phyloP scores from a whole-genome alignment of 2,888 invertebrate species.

The Lasioglossum lativentre region DNA sequence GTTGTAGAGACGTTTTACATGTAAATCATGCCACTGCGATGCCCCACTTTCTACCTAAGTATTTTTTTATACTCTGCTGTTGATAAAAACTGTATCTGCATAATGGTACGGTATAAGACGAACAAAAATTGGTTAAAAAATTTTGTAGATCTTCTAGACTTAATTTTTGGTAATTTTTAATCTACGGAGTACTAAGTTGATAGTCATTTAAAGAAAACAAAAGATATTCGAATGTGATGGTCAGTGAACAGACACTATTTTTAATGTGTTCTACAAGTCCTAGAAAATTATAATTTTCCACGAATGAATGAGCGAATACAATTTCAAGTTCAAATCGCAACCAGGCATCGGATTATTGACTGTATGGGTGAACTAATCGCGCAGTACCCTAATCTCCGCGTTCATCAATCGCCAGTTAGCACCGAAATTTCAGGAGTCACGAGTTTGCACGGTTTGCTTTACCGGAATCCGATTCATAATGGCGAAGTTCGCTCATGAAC shows the following conservation, averaged over 20 bases:
- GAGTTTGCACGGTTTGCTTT: background rate
- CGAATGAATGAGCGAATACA: too few relatives aligned
- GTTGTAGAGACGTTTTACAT: background rate
- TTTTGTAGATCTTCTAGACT: background rate
- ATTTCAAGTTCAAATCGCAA: background rate
- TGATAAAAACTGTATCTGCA: background rate
- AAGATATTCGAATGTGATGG: background rate
- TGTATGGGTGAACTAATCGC: background rate
- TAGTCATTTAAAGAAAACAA: background rate
- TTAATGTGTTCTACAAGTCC: background rate
- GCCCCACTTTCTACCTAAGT: background rate
- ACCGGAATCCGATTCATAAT: background rate
- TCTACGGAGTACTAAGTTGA: background rate
- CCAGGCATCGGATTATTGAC: background rate
- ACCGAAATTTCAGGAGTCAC: background rate
- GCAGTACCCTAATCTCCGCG: background rate
- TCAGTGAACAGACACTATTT: background rate
- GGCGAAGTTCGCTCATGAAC: background rate
- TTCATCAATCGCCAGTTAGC: background rate
- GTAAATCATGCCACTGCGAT: background rate
- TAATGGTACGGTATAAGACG: background rate
- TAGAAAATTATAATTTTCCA: background rate
- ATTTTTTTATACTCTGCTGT: background rate
- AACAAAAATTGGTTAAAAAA: background rate
- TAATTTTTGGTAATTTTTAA: background rate